Evolutionary conservation across 1,140 invertebrate species (phyloP).

Genomic region (Drosophila mojavensis): DNA sequence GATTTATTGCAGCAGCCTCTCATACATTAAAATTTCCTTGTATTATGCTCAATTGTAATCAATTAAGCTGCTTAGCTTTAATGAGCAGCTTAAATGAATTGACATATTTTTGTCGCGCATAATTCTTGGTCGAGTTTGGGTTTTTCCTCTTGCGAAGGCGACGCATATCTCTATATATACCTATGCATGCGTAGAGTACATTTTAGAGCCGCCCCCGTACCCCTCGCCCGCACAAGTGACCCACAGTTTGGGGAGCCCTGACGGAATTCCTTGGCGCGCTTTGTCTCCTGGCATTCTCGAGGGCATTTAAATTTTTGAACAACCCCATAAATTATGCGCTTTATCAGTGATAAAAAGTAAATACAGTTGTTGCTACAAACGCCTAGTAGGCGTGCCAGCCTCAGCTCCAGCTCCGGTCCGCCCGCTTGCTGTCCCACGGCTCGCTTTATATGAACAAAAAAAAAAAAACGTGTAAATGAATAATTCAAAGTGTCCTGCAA

Average conservation of each 20-base stretch:
- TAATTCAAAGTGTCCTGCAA: constrained; percentile 82
- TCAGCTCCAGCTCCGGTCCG: not conserved
- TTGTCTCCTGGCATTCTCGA: constrained; percentile 70
- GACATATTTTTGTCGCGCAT: not conserved
- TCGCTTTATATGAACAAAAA: constrained; percentile 33
- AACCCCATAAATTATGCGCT: constrained; percentile 81
- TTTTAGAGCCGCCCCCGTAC: not conserved
- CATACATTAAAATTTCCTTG: too few relatives aligned
- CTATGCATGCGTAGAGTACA: not conserved
- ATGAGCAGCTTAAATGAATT: constrained; percentile 6
- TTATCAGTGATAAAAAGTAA: constrained; percentile 83
- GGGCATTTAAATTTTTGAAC: constrained; percentile 80
- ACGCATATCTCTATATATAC: not conserved
- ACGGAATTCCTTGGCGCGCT: constrained; percentile 53
- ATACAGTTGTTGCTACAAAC: constrained; percentile 80
- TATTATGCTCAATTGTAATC: not conserved
- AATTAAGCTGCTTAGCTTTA: constrained; percentile 12
- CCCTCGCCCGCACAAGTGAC: constrained; percentile 5
- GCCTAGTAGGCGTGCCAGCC: constrained; percentile 61
- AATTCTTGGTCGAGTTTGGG: constrained; percentile 5
- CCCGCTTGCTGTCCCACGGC: constrained; percentile 55
- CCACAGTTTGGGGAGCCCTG: constrained; percentile 22
- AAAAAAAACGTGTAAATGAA: constrained; percentile 70
- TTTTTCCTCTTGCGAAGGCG: not conserved
- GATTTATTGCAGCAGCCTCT: too few relatives aligned